Percentiles rank a stretch among this genome's conserved stretches.
Evolutionary conservation across 2,113 vertebrate genomes (phyloP).

Genomic region (Gavia stellata): DNA sequence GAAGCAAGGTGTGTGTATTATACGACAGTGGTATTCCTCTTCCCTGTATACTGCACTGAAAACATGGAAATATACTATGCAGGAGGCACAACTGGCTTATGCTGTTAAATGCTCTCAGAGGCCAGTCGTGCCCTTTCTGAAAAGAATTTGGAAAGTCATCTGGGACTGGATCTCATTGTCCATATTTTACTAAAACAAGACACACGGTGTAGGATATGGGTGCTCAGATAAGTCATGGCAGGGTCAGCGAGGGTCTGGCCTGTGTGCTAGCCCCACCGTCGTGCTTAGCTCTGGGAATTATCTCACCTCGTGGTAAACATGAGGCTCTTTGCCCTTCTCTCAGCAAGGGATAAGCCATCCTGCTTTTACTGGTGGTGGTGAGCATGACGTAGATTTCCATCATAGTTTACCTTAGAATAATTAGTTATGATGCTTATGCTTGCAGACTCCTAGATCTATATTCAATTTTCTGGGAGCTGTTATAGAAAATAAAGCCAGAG

Average conservation of each 20-base stretch:
- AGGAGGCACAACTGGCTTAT: not conserved
- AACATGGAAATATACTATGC: not conserved
- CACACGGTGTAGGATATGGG: not conserved
- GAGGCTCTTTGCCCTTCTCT: not conserved
- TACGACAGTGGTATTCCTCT: not conserved
- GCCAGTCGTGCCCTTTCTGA: not conserved
- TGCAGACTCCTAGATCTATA: not conserved
- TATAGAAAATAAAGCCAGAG: not conserved
- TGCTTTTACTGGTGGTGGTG: not conserved
- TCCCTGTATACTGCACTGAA: not conserved
- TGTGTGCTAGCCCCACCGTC: rapidly evolving
- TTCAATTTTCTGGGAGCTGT: not conserved
- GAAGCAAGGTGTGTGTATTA: not conserved
- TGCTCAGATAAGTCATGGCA: not conserved
- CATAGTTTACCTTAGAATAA: not conserved
- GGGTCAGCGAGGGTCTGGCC: not conserved
- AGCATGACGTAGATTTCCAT: not conserved
- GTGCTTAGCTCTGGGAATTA: not conserved
- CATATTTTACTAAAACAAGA: not conserved
- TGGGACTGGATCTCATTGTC: not conserved
- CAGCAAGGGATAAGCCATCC: not conserved
- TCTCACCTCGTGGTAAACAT: not conserved
- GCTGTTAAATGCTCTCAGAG: not conserved
- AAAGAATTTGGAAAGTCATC: not conserved
- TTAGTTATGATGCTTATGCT: not conserved